Conservation (phyloP, 2,888 invertebrate species). For the Catocala nupta region DNA sequence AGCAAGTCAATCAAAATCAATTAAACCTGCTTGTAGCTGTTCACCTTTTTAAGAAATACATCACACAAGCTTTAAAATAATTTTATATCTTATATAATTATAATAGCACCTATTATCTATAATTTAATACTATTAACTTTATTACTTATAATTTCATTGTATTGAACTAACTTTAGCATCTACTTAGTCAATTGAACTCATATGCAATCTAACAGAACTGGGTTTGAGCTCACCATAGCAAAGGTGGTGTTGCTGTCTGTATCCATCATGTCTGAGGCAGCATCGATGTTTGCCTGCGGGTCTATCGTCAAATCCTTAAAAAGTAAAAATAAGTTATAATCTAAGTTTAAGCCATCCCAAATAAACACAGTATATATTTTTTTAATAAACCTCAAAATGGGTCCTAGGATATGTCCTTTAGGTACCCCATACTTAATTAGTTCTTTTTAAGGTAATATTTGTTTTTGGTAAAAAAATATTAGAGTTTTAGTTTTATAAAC, state of each 20-base stretch:
- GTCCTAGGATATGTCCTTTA: constrained; percentile 2
- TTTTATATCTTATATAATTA: too few relatives aligned
- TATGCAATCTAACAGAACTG: constrained; percentile 26
- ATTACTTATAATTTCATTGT: not conserved
- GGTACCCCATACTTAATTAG: not conserved
- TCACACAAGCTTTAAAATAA: too few relatives aligned
- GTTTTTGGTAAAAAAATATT: too few relatives aligned
- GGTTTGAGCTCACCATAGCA: constrained; percentile 93
- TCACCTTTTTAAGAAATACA: too few relatives aligned
- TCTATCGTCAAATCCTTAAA: constrained; percentile 23
- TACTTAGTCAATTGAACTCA: constrained; percentile 4
- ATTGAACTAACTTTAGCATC: constrained; percentile 14
- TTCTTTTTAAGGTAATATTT: too few relatives aligned
- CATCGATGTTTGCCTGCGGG: constrained; percentile 92
- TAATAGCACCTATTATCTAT: not conserved
- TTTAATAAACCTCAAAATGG: not conserved
- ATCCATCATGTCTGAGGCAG: constrained; percentile 94
- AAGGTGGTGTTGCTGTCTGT: constrained; percentile 96
- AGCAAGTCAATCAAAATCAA: not conserved
- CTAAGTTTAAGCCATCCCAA: not conserved
- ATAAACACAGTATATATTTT: too few relatives aligned
- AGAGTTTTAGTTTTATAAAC: too few relatives aligned
- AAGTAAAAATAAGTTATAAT: constrained; percentile 7
- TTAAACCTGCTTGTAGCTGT: too few relatives aligned
- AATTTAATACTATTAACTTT: not conserved